A percentile compares a stretch with the other conserved stretches of the same genome.
phyloP scores from a whole-genome alignment of 2,797 vertebrate species.

The Tamandua tetradactyla region DNA sequence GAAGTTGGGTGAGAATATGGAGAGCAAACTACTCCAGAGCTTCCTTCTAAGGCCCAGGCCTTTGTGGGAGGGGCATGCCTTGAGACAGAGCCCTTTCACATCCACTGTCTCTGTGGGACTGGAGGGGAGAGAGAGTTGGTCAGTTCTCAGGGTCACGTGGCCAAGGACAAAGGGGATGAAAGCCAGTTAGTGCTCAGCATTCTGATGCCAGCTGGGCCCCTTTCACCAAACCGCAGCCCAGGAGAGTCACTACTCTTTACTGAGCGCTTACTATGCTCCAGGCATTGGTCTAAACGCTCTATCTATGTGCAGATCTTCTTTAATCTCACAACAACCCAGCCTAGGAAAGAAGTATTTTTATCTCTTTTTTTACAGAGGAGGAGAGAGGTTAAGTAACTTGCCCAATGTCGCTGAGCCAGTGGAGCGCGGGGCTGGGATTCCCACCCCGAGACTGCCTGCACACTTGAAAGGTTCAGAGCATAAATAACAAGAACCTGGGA shows the following conservation, averaged over 20 bases:
- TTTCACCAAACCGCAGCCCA: not conserved
- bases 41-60: not conserved
- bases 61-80: not conserved
- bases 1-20: not conserved
- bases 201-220: not conserved
- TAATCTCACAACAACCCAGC: constrained; percentile 52
- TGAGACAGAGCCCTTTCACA: not conserved
- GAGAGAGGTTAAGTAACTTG: constrained; percentile 65
- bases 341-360: constrained; percentile 50
- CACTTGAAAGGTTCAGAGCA: constrained; percentile 43
- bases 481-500: constrained; percentile 35
- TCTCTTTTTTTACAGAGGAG: constrained; percentile 44
- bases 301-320: constrained; percentile 38
- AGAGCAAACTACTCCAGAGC: not conserved
- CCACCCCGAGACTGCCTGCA: constrained; percentile 25
- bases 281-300: constrained; percentile 21
- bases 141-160: not conserved
- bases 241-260: not conserved
- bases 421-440: constrained; percentile 20
- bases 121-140: not conserved
- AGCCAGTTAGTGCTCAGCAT: not conserved
- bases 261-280: not conserved
- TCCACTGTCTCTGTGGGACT: not conserved
- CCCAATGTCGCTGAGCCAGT: constrained; percentile 10
- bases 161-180: not conserved